Evolutionary conservation across 2,113 vertebrate genomes (phyloP), one percentile per base, ranked within the genome.

Genomic region (Takifugu bimaculatus): DNA sequence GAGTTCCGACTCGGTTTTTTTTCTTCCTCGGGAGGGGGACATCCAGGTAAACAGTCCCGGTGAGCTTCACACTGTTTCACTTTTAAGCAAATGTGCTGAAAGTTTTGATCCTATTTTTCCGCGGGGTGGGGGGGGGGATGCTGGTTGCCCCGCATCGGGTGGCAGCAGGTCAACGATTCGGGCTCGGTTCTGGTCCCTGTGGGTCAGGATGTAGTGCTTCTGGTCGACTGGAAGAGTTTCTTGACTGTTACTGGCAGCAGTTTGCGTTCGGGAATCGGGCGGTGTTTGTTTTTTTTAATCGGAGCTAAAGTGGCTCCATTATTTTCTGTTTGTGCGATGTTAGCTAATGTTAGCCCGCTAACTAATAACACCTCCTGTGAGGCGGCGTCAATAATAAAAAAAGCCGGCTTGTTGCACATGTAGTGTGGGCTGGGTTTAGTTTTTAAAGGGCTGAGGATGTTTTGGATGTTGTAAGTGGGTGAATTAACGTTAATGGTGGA

Each of bases 271-370:
- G 42, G 48, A 3, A 20, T 6, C 28, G n/a, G 53, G n/a, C 35
- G 3, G 20, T 20, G 5, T 43, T 43, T 43, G 12, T 43, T 43
- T 43, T 43, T 47, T 47, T 47, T 47, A n/a, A 6, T 50, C 10
- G 39, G 27, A 62, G 70, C 54, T 55, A 13, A 64, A 56, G 71
- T 55, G 62, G 69, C 68, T 80, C 45, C 58, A 70, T 87, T 45
- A 45, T n/a, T 50, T 83, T 74, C 80, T 82, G 80, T 84, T 85
- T 87, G 81, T 76, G 74, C 68, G 67, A 45, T 53, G 58, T 57
- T 50, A 75, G 82, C 83, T 85, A 80, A 81, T 56, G 84, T 84
- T 87, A 89, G 85, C 84, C 64, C 68, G 84, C 86, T 86, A 83
- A 88, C 79, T 76, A 72, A 70, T 62, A 72, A 82, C 79, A 77